These are phyloP conservation scores for Neodiprion lecontei DNA, from an alignment of 1,140 invertebrate genomes.

Conservation along the genomic window DNA sequence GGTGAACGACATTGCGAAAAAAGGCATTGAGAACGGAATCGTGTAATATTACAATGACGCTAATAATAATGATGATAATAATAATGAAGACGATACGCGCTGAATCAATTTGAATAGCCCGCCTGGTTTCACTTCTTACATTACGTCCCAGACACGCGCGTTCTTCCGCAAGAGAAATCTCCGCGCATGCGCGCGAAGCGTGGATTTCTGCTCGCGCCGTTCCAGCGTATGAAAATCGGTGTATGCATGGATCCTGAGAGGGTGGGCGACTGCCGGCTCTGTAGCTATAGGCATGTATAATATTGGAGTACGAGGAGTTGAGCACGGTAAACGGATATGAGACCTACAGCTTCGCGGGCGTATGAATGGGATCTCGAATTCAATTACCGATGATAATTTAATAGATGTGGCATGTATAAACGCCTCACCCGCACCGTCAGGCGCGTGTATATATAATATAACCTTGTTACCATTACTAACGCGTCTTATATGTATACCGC, in stretches of 20 bases:
- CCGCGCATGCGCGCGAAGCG: background rate
- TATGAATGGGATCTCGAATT: constrained; percentile 15
- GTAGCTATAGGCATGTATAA: background rate
- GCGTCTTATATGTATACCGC: background rate
- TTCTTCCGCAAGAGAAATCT: background rate
- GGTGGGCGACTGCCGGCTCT: too few relatives aligned
- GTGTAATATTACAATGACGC: too few relatives aligned
- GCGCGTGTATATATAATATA: background rate
- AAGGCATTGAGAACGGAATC: too few relatives aligned
- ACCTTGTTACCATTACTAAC: background rate
- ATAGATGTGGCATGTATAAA: background rate
- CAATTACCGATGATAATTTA: constrained; percentile 20
- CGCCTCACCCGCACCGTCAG: background rate
- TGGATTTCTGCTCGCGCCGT: background rate
- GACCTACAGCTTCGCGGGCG: background rate
- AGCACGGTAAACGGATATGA: background rate
- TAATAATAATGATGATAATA: background rate
- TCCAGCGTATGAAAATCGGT: background rate
- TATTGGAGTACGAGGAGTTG: background rate
- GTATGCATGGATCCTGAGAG: background rate
- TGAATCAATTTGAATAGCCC: background rate
- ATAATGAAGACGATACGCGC: background rate
- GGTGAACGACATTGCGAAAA: too few relatives aligned
- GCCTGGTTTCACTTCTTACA: background rate
- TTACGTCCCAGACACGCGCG: background rate